Conservation (phyloP, 2,797 vertebrate genomes). For the Cottoperca gobio region DNA sequence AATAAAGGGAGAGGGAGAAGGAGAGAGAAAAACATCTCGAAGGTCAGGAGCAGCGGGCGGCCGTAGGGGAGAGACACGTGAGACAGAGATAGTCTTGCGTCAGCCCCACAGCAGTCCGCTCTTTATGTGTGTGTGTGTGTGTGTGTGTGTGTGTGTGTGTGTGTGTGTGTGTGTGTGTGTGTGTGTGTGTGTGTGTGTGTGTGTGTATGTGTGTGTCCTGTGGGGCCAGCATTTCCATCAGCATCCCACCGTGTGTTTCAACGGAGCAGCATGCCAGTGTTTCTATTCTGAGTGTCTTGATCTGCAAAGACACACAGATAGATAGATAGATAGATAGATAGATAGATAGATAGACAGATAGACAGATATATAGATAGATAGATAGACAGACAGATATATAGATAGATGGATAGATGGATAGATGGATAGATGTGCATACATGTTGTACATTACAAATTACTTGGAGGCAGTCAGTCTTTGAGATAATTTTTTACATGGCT, state of each 20-base stretch:
- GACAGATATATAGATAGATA: constrained; percentile 44
- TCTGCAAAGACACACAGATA: constrained; percentile 36
- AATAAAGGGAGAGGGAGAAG: constrained; percentile 80
- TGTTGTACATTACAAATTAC: constrained; percentile 51
- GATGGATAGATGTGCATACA: constrained; percentile 28
- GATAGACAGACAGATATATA: constrained; percentile 24
- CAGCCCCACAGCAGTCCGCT: constrained; percentile 82
- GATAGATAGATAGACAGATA: constrained; percentile 38
- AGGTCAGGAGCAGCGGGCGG: constrained; percentile 88
- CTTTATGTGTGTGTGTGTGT: constrained; percentile 61
- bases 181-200: constrained; percentile 47
- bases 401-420: constrained; percentile 28
- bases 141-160: constrained; percentile 34
- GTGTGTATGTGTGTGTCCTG: constrained; percentile 74
- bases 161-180: constrained; percentile 50
- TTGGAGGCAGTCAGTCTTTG: constrained; percentile 64
- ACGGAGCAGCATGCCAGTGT: constrained; percentile 59
- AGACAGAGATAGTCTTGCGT: constrained; percentile 86
- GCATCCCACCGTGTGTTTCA: constrained; percentile 76
- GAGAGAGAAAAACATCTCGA: constrained; percentile 86
- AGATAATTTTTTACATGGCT: constrained; percentile 75
- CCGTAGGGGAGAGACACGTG: constrained; percentile 84
- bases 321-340: constrained; percentile 36
- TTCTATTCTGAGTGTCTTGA: constrained; percentile 63
- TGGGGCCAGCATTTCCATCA: constrained; percentile 82